Conservation (phyloP, 2,113 vertebrate genomes). For the Mormyrus lacerda region DNA sequence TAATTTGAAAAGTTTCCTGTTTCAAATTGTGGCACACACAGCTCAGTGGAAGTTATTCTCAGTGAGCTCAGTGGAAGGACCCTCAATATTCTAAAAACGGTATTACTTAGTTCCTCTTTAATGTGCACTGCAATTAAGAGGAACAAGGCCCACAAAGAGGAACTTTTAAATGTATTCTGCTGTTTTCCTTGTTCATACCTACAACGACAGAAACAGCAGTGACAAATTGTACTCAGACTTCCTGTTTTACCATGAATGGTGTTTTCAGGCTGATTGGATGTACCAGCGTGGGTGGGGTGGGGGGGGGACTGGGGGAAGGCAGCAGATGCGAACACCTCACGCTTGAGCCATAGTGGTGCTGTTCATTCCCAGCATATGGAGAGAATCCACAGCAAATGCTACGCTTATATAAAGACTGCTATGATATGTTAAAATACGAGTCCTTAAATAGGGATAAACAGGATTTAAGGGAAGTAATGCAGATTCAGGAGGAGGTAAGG, state of each 20-base stretch:
- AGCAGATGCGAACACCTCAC: neutral
- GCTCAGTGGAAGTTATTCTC: neutral
- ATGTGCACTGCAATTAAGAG: neutral
- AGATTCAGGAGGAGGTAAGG: neutral
- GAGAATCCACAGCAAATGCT: neutral
- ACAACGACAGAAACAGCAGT: constrained; percentile 32
- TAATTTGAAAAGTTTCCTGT: neutral
- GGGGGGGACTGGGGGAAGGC: neutral
- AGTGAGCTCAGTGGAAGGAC: too few species aligned
- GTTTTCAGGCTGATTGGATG: constrained; percentile 32
- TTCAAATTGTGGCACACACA: neutral
- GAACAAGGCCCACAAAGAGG: neutral
- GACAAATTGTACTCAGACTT: constrained; percentile 33
- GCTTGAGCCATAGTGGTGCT: neutral
- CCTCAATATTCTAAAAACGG: neutral
- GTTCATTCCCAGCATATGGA: neutral
- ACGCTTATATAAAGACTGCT: neutral
- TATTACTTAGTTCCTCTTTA: neutral
- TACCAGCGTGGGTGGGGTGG: neutral
- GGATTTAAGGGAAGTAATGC: neutral
- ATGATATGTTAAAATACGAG: neutral
- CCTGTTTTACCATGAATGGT: constrained; percentile 51
- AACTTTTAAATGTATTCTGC: neutral
- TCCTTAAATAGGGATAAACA: neutral
- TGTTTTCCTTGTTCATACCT: neutral